A percentile compares a stretch with the other conserved stretches of the same genome.
Conservation (phyloP, 2,113 vertebrate genomes). For the Perognathus longimembris region DNA sequence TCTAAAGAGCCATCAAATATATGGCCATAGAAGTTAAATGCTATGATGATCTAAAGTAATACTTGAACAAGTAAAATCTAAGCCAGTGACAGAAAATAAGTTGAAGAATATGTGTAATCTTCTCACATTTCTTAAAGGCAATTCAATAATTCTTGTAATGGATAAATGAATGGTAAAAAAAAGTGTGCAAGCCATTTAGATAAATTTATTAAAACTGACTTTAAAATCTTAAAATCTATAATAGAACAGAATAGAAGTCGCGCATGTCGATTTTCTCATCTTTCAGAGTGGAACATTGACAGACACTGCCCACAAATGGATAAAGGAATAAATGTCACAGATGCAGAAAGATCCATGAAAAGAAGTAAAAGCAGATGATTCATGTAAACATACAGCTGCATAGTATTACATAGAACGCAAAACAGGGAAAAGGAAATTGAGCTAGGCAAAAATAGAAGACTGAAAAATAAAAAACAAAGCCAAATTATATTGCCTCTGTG, state of each 20-base stretch:
- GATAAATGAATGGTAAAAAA: background rate
- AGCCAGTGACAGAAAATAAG: background rate
- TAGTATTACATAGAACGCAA: background rate
- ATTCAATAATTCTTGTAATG: background rate
- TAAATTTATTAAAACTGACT: background rate
- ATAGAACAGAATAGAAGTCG: background rate
- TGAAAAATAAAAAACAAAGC: background rate
- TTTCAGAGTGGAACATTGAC: background rate
- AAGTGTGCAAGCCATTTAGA: background rate
- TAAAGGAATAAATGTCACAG: background rate
- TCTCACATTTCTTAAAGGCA: slow-evolving; percentile 17
- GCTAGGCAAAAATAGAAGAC: background rate
- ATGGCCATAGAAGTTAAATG: background rate
- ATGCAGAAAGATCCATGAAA: background rate
- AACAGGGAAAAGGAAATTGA: background rate
- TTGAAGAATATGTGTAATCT: background rate
- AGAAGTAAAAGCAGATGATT: background rate
- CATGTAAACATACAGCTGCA: background rate
- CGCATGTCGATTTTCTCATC: background rate
- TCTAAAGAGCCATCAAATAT: background rate
- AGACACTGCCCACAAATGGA: background rate
- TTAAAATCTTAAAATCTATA: background rate
- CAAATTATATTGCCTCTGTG: too few species aligned
- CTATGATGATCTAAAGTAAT: background rate
- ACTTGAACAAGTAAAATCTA: background rate